Evolutionary conservation across 2,113 vertebrate genomes (phyloP), one percentile per base, ranked within the genome.

Genomic region (Ardeotis arabs): DNA sequence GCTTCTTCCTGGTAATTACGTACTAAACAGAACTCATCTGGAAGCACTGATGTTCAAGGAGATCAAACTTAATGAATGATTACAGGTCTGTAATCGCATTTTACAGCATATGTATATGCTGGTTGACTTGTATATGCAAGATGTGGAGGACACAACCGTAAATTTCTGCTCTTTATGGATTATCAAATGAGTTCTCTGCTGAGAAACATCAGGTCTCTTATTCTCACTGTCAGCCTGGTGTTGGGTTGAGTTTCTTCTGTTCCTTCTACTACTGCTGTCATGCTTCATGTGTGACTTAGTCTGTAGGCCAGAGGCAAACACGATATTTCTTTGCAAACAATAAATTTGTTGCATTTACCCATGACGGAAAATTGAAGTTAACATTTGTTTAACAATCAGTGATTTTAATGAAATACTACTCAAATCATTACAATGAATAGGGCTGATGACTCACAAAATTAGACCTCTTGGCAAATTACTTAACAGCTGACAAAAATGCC

Each of bases 141-240:
- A 41, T 0, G 1, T 2, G 2, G 24, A 77, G 20, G 31, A 59
- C 14, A 62, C 12, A 87, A 58, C n/a, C 0, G 1, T 3, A 10
- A 80, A 39, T 50, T 39, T 94, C 74, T 70, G 4, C 7, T 69
- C 14, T 72, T 84, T 73, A 44, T 27, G 33, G 12, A 50, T 37
- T 41, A 72, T 14, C 29, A 72, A 24, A 64, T 33, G 10, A 11
- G 8, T 77, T 86, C 18, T 89, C 13, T 82, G 3, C 8, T 84
- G 69, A 29, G 23, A 82, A 84, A 64, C 21, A 6, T 24, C 16
- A 87, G 3, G 9, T 63, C 7, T 78, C 23, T 68, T 37, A 45
- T 44, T 84, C 39, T 68, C 31, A 72, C 27, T 79, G 41, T 53
- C 44, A 87, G 6, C 18, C 31, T 76, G 14, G 6, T 78, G 49